A percentile compares a stretch with the other conserved stretches of the same genome.
Evolutionary conservation across 2,888 invertebrate genomes (phyloP).

Genomic region (Platycnemis pennipes): DNA sequence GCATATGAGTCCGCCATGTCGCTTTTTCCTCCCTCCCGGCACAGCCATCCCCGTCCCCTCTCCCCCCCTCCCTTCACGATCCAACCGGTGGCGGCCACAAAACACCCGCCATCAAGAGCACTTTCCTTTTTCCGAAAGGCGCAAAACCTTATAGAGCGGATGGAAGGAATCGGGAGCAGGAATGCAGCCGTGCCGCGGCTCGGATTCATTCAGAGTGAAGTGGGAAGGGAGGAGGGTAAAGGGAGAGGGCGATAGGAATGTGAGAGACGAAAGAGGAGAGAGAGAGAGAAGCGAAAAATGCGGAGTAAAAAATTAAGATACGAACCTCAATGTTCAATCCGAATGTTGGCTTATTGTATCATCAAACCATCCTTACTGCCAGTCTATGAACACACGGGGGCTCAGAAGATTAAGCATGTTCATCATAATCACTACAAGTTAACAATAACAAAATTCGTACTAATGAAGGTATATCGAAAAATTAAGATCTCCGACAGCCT

Average conservation of each 20-base stretch:
- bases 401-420: no score
- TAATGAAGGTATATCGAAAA: no score
- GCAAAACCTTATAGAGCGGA: neutral
- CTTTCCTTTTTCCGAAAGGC: neutral
- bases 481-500: no score
- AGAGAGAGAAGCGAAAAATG: constrained; percentile 32
- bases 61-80: no score
- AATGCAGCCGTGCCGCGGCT: no score
- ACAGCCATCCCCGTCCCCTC: neutral
- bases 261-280: constrained; percentile 35
- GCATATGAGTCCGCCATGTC: neutral
- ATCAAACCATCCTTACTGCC: no score
- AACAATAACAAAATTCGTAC: no score
- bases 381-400: no score
- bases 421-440: no score
- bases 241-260: constrained; percentile 35
- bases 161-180: neutral
- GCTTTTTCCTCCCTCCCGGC: neutral
- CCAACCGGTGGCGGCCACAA: neutral
- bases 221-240: constrained; percentile 26
- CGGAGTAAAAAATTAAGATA: no score
- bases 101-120: neutral
- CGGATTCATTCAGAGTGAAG: neutral
- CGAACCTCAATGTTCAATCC: no score
- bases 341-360: no score